A percentile compares a stretch with the other conserved stretches of the same genome.
These are phyloP conservation scores for Thereva nobilitata DNA, from an alignment of 2,888 invertebrate species.

Conservation along the genomic window DNA sequence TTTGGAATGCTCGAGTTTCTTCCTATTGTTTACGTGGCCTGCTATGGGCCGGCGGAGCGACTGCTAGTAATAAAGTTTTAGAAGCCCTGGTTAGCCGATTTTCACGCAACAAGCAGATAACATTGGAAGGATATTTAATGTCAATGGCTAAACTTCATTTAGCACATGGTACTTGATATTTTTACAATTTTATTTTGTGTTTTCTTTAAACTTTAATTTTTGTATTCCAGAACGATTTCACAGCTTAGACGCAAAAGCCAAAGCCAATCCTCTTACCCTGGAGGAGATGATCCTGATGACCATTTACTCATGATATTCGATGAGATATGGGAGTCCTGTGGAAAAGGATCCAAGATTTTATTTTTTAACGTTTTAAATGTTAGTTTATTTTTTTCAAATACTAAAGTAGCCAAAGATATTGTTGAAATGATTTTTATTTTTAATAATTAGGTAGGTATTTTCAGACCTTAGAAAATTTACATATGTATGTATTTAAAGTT, in stretches of 20 bases:
- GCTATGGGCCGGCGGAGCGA: slow-evolving; percentile 71
- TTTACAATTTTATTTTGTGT: not conserved
- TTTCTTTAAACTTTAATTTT: not conserved
- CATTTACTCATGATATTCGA: slow-evolving; percentile 61
- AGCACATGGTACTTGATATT: slow-evolving; percentile 62
- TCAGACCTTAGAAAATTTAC: too few species aligned
- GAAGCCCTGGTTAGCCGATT: slow-evolving; percentile 71
- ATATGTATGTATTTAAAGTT: not conserved
- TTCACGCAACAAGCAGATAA: slow-evolving; percentile 58
- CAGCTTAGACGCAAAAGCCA: slow-evolving; percentile 71
- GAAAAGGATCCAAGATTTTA: not conserved
- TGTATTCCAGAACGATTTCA: slow-evolving; percentile 67
- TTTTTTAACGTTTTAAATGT: not conserved
- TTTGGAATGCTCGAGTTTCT: slow-evolving; percentile 62
- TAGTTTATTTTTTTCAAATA: slow-evolving; percentile 15
- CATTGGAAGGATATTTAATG: slow-evolving; percentile 67
- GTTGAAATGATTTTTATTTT: slow-evolving; percentile 10
- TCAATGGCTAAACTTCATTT: slow-evolving; percentile 67
- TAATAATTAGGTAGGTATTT: not conserved
- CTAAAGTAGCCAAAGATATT: slow-evolving; percentile 27
- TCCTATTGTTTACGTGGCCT: slow-evolving; percentile 68
- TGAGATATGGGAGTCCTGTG: not conserved
- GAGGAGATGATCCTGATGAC: slow-evolving; percentile 74
- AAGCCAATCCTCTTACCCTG: slow-evolving; percentile 70
- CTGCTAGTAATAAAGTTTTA: slow-evolving; percentile 75